Conservation (phyloP, 1,140 invertebrate species). For the Odontomachus brunneus region DNA sequence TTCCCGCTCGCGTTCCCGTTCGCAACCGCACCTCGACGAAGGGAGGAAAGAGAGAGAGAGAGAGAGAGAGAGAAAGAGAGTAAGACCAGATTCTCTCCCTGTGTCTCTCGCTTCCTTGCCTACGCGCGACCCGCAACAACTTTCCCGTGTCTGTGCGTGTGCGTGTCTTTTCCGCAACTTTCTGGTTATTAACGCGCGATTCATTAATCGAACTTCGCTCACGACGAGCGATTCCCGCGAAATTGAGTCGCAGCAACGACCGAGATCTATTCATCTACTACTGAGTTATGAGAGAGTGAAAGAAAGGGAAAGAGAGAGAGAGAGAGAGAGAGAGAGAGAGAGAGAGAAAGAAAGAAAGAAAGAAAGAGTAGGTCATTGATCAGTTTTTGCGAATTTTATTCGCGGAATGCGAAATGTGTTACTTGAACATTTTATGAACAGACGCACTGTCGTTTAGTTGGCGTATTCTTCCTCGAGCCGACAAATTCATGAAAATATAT, state of each 20-base stretch:
- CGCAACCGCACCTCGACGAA: slow-evolving; percentile 3
- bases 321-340: too few species aligned
- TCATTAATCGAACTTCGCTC: slow-evolving; percentile 30
- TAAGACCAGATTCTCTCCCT: slow-evolving; percentile 53
- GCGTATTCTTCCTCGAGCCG: background rate
- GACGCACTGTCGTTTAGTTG: background rate
- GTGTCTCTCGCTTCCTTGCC: slow-evolving; percentile 41
- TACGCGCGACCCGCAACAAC: background rate
- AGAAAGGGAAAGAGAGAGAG: too few species aligned
- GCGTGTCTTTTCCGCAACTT: slow-evolving; percentile 28
- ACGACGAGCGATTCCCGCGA: background rate
- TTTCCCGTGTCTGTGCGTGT: background rate
- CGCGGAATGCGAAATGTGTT: background rate
- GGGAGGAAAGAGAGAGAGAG: too few species aligned
- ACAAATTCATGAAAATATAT: background rate
- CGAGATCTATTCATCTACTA: background rate
- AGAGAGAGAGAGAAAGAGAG: slow-evolving; percentile 1
- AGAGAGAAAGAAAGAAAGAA: too few species aligned
- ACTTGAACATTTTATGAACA: too few species aligned
- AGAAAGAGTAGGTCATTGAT: background rate
- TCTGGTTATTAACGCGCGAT: slow-evolving; percentile 62
- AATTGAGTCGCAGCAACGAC: background rate
- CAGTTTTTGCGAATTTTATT: slow-evolving; percentile 2
- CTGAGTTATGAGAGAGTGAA: too few species aligned
- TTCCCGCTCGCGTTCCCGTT: background rate